Percentiles rank a stretch among this genome's conserved stretches.
These are phyloP conservation scores for Clarias platycephalus DNA, from an alignment of 2,797 vertebrate genomes.

Conservation along the genomic window DNA sequence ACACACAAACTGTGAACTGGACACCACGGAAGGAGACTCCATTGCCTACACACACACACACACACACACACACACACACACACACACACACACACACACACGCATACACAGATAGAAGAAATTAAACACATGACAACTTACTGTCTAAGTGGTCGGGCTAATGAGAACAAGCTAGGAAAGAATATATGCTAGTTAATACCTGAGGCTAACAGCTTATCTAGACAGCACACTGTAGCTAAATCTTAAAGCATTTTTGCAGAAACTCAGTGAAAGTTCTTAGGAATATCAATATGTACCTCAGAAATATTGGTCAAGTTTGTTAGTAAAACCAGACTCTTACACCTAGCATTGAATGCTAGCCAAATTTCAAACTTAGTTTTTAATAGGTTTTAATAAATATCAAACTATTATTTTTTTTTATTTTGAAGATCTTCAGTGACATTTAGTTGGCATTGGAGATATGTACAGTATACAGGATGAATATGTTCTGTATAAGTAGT, in stretches of 20 bases:
- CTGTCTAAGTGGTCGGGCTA: no score
- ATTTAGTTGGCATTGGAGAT: no score
- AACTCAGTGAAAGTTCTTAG: not conserved
- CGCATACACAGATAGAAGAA: not conserved
- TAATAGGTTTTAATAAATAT: no score
- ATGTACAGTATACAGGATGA: no score
- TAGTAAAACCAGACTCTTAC: no score
- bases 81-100: not conserved
- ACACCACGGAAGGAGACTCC: slow-evolving; percentile 78
- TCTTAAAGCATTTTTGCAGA: not conserved
- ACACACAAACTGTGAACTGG: slow-evolving; percentile 90
- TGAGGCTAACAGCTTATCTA: not conserved
- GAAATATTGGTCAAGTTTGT: not conserved
- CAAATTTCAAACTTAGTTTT: no score
- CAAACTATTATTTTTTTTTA: no score
- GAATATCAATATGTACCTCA: not conserved
- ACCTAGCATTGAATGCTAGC: no score
- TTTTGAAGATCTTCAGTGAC: no score
- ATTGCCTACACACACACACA: slow-evolving; percentile 75
- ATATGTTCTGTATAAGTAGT: no score
- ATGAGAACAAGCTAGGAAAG: not conserved
- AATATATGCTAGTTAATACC: not conserved
- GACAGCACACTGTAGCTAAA: no score
- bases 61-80: slow-evolving; percentile 22
- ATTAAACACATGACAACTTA: not conserved